Conservation (phyloP, 2,797 vertebrate genomes). For the Intellagama lesueurii region DNA sequence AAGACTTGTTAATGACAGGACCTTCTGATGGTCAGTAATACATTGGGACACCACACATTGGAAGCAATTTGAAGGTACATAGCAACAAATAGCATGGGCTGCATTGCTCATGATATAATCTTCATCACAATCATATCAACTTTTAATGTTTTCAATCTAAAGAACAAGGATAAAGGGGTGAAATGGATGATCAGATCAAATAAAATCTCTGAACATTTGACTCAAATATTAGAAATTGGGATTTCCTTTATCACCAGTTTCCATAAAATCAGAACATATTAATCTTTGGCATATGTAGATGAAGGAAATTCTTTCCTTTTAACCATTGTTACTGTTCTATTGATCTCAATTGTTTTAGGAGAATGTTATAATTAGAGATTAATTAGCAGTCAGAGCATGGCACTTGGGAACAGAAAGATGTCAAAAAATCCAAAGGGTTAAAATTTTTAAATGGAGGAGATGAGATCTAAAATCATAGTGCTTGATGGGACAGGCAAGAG, state of each 20-base stretch:
- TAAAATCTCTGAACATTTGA: conserved; percentile 23
- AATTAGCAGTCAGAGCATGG: conserved; percentile 66
- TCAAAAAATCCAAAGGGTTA: conserved; percentile 56
- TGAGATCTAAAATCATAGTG: conserved; percentile 52
- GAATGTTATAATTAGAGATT: conserved; percentile 69
- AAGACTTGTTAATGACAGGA: too few relatives aligned
- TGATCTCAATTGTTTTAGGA: conserved; percentile 64
- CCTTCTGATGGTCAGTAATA: too few relatives aligned
- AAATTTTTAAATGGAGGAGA: conserved; percentile 57
- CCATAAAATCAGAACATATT: conserved; percentile 29
- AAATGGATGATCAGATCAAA: neutral
- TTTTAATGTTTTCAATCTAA: conserved; percentile 23
- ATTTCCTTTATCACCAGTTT: conserved; percentile 40
- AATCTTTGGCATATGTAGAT: conserved; percentile 38
- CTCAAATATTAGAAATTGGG: conserved; percentile 43
- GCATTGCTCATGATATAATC: conserved; percentile 27
- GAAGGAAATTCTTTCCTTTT: conserved; percentile 57
- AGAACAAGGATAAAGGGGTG: conserved; percentile 7
- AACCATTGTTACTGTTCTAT: conserved; percentile 44
- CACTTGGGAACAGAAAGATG: conserved; percentile 61
- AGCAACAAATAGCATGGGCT: neutral
- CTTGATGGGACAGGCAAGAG: conserved; percentile 59
- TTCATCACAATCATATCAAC: conserved; percentile 29
- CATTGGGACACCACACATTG: too few relatives aligned
- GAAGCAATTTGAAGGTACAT: neutral